Evolutionary conservation across 2,888 invertebrate genomes (phyloP), one percentile per base, ranked within the genome.

Genomic region (Drosophila flavopinicola): DNA sequence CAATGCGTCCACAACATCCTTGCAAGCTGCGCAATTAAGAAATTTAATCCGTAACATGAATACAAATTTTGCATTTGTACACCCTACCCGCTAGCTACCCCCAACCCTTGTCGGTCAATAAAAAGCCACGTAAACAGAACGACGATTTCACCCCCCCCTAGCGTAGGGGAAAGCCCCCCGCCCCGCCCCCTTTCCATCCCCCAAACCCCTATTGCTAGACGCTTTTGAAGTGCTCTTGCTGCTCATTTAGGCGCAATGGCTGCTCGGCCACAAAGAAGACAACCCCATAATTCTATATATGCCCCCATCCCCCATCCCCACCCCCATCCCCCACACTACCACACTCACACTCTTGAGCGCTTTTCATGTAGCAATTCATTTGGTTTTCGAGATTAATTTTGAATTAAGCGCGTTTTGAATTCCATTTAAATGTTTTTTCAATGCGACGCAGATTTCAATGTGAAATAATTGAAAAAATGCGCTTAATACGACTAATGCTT

Each of bases 341-440:
- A 29, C 2, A 13, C n/a, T n/a, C n/a, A n/a, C 11, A 6, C 17
- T 11, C 52, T 38, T 7, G 20, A 39, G 15, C 37, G 71, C 59
- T 65, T 72, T 73, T 71, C 66, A 71, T 74, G 66, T 77, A 24
- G 78, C 66, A 66, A 57, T 78, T 83, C 83, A 78, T 75, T 65
- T 73, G 76, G 73, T 69, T 75, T 78, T 59, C 57, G 69, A 78
- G 86, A 82, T 82, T 82, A 82, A 82, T 82, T 82, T 79, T 82
- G 83, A 85, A 80, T 80, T 85, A 78, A 75, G 82, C 78, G 79
- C 73, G 49, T 75, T 85, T 71, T 80, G 86, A 83, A 85, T 83
- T 65, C 66, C 84, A 85, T 80, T 80, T 79, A 83, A 85, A 82
- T 75, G 70, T 59, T 78, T 54, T 39, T 51, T 53, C 39, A 57